phyloP scores from a whole-genome alignment of 2,113 vertebrate genomes.

The Nansenia antarctica region DNA sequence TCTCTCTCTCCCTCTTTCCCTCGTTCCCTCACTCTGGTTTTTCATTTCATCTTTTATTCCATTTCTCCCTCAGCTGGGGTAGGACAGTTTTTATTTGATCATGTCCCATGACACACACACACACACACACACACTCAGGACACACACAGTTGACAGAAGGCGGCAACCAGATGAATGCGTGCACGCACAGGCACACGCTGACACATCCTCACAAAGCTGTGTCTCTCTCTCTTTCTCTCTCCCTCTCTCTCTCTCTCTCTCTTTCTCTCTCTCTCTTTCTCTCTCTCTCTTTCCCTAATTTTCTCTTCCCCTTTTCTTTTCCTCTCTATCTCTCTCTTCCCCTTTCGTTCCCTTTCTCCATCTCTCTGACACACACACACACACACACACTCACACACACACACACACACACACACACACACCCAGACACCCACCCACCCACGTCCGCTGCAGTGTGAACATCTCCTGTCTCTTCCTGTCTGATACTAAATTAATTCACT shows the following conservation, averaged over 20 bases:
- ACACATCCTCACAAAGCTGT: not conserved
- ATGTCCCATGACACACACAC: conserved; percentile 44
- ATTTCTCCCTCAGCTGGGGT: conserved; percentile 18
- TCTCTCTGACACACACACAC: not conserved
- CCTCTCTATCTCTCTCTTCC: not conserved
- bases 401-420: not conserved
- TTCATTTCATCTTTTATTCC: too few relatives aligned
- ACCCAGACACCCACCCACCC: not conserved
- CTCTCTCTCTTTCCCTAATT: not conserved
- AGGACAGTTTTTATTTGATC: conserved; percentile 42
- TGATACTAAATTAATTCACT: conserved; percentile 35
- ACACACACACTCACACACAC: not conserved
- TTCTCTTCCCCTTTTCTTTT: not conserved
- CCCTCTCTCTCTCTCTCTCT: not conserved
- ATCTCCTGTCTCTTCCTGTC: not conserved
- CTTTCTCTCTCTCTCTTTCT: not conserved
- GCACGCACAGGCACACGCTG: conserved; percentile 3
- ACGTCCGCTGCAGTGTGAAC: not conserved
- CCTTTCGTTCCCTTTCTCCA: not conserved
- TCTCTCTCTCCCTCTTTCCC: not conserved
- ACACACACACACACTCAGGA: conserved; percentile 8
- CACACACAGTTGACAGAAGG: not conserved
- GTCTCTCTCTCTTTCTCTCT: not conserved
- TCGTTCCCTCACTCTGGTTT: too few relatives aligned
- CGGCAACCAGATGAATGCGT: not conserved